Base-by-base conservation (phyloP, 2,888 invertebrate genomes). In the Macrosoma leucophasiata region DNA sequence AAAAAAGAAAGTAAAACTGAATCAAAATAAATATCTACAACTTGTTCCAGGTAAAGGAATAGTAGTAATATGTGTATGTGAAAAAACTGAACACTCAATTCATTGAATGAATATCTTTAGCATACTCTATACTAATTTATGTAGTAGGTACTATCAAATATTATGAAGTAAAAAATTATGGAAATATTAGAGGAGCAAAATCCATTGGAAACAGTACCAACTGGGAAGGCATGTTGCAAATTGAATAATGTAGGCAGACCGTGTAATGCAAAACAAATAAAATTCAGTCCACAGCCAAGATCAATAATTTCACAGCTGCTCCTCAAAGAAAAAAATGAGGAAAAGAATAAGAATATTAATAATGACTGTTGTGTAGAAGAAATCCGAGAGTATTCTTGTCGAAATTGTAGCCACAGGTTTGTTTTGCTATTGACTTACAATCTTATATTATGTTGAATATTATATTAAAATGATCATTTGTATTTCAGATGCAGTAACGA, bases 261-360 rank as follows among this genome's bases (percentile, higher is more conserved):
- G 18, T 45, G 34, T 19, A 57, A 51, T 26, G 50, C 42, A 12
- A 61, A 63, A 22, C 46, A 55, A 13, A 55, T 64, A 24, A 53
- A 46, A 36, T 79, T 77, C 48, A 60, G 69, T 24, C 55, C 70
- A 26, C 67, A 70, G 46, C 79, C 78, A 9, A 61, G 55, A 39
- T 81, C 81, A n/a, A 59, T 71, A 13, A 53, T 81, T 41, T 65
- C 77, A 15, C 55, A 62, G 34, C 53, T 75, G 40, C 44, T n/a
- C n/a, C n/a, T 81, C 29, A 29, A 29, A 22, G 25, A 33, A 13
- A 26, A 37, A 17, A 37, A 15, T 50, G 12, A 47, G 25, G 36
- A 39, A 31, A 31, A 23, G 33, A 29, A 50, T 21, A 7, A 21
- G 2, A n/a, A 26, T 17, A 14, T 4, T 6, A n/a, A 20, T 3